phyloP scores from a whole-genome alignment of 2,113 vertebrate species.

The Nicator chloris region DNA sequence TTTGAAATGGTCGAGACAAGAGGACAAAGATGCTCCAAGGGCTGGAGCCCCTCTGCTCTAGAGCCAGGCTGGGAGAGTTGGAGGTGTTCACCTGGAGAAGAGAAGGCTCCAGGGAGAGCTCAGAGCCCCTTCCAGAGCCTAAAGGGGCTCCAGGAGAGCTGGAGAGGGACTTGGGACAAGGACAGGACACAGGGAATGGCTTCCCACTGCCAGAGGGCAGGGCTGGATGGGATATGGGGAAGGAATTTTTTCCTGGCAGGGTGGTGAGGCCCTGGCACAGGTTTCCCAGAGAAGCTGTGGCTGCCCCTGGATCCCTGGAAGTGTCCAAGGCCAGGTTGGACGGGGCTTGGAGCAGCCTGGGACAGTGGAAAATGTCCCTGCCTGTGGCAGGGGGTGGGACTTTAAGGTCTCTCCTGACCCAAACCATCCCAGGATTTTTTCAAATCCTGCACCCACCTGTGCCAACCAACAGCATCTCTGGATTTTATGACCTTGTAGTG shows the following conservation, averaged over 20 bases:
- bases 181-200: background rate
- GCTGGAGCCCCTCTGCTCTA: background rate
- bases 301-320: background rate
- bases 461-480: background rate
- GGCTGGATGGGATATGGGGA: background rate
- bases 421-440: background rate
- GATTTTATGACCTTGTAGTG: background rate
- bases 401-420: background rate
- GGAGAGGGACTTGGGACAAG: background rate
- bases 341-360: fast-evolving
- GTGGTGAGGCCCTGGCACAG: fast-evolving
- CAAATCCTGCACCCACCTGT: too few relatives aligned
- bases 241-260: fast-evolving
- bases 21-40: background rate
- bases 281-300: background rate
- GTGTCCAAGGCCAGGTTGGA: background rate
- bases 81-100: background rate
- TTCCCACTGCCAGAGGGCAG: background rate
- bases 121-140: background rate
- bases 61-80: background rate
- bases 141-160: background rate
- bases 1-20: fast-evolving
- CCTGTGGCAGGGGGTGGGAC: too few relatives aligned
- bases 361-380: fast-evolving
- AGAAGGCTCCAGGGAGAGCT: background rate